A percentile compares a stretch with the other conserved stretches of the same genome.
Evolutionary conservation across 2,797 vertebrate species (phyloP).

Genomic region (Helostoma temminkii): DNA sequence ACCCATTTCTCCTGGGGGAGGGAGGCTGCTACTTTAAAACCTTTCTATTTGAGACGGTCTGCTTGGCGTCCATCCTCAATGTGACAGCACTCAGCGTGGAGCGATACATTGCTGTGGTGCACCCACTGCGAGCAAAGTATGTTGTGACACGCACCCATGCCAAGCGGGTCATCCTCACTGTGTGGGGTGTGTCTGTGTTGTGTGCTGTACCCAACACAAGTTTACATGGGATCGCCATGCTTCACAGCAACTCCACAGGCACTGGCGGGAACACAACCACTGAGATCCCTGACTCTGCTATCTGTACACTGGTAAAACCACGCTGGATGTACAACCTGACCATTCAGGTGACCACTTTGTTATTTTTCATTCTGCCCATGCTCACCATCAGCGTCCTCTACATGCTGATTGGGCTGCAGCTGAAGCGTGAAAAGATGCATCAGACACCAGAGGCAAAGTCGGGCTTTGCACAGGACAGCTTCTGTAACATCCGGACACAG

Average conservation of each 20-base stretch:
- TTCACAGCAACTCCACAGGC: conserved; percentile 65
- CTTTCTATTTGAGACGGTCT: conserved; percentile 92
- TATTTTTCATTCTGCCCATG: conserved; percentile 96
- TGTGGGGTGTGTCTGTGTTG: conserved; percentile 90
- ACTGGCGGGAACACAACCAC: conserved; percentile 23
- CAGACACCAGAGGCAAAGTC: conserved; percentile 81
- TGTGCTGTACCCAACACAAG: conserved; percentile 95
- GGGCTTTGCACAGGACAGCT: conserved; percentile 55
- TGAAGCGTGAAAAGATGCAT: conserved; percentile 88
- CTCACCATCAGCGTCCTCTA: conserved; percentile 91
- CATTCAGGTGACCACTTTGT: conserved; percentile 89
- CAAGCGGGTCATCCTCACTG: conserved; percentile 87
- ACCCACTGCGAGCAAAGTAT: conserved; percentile 91
- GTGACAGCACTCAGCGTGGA: conserved; percentile 94
- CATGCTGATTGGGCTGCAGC: conserved; percentile 90
- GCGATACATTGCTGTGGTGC: conserved; percentile 94
- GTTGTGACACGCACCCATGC: conserved; percentile 90
- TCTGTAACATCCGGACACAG: conserved; percentile 68
- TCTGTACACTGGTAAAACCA: conserved; percentile 87
- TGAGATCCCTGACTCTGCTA: conserved; percentile 84
- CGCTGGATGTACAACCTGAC: conserved; percentile 90
- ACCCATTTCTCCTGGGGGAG: conserved; percentile 91
- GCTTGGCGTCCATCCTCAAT: conserved; percentile 94
- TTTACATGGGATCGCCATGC: conserved; percentile 87
- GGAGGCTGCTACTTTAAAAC: conserved; percentile 93